Base-by-base conservation (phyloP, 2,113 vertebrate species). In the Saccopteryx leptura region DNA sequence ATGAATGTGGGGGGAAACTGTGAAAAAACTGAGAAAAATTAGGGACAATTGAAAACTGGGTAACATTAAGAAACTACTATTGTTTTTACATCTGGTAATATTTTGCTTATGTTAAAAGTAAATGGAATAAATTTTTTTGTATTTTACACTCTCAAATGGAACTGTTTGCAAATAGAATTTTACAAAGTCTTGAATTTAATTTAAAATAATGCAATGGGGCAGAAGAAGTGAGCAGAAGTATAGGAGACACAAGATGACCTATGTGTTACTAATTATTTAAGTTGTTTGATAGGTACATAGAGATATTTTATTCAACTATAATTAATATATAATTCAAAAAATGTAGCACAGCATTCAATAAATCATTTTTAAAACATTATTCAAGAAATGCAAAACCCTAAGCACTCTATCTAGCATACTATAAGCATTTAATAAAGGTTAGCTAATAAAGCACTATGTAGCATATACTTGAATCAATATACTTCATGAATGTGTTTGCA, bases 401-500 rank as follows among this genome's bases (percentile, higher is more conserved):
- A 3, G 5, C 15, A 91, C 26, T 69, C 39, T 85, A 54, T 12
- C 31, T 84, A 93, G 8, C 86, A 88, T 54, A 26, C 33, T 58
- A n/a, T 66, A 90, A 63, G 21, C 39, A 92, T 9, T 54, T 68
- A 88, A 76, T 83, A 75, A 78, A 85, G 48, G 24, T 71, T 88
- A 94, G 12, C 66, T 78, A 91, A 84, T 69, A 83, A 50, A 90
- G 75, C 52, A 50, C n/a, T 63, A 13, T 93, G 1, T 92, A 46
- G 15, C 24, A 39, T 78, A 81, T 82, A 52, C 31, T 39, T 74
- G 14, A 24, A 52, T 61, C 31, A 21, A 10, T 61, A 88, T 54
- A 24, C n/a, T 87, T 89, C 33, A 9, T 50, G 19, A 3, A 31
- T 63, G 18, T 66, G 18, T 82, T 39, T 87, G 4, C 46, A 66